These are phyloP conservation scores for Thera britannica DNA, from an alignment of 2,888 invertebrate species.

Conservation along the genomic window DNA sequence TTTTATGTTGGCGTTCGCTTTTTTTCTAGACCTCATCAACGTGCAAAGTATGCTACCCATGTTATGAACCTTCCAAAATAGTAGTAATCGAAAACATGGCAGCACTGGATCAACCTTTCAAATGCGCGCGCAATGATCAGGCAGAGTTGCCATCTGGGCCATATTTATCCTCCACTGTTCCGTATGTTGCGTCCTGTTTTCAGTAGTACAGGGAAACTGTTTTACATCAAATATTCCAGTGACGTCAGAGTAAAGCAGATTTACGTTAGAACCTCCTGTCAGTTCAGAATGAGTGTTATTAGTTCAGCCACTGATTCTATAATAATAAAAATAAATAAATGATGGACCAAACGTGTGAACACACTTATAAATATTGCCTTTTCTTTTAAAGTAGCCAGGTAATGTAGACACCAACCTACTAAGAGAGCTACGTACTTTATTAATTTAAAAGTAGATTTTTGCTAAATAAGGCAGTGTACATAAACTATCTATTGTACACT, in stretches of 20 bases:
- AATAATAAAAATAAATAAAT: slow-evolving; percentile 9
- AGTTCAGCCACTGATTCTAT: slow-evolving; percentile 55
- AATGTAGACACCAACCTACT: too few relatives aligned
- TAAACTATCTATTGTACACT: too few relatives aligned
- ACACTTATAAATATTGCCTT: too few relatives aligned
- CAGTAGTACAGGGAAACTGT: slow-evolving; percentile 19
- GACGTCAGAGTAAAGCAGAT: slow-evolving; percentile 43
- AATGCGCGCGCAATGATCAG: slow-evolving; percentile 34
- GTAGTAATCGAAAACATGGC: slow-evolving; percentile 35
- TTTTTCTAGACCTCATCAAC: slow-evolving; percentile 39
- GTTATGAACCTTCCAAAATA: slow-evolving; percentile 25
- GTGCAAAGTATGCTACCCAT: slow-evolving; percentile 8
- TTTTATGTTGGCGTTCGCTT: neutral
- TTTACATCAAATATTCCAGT: slow-evolving; percentile 46
- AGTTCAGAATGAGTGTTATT: slow-evolving; percentile 49
- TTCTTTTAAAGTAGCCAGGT: too few relatives aligned
- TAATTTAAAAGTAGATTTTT: too few relatives aligned
- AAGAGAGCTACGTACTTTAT: too few relatives aligned
- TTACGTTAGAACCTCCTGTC: slow-evolving; percentile 53
- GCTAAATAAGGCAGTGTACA: too few relatives aligned
- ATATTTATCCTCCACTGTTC: slow-evolving; percentile 54
- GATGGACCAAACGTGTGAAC: too few relatives aligned
- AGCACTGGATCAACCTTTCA: slow-evolving; percentile 33
- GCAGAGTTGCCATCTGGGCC: slow-evolving; percentile 55
- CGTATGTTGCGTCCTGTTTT: slow-evolving; percentile 47